Conservation (phyloP, 30 jellyfish, hydroid and myxozoan genomes). For the Nemopilema nomurai region DNA sequence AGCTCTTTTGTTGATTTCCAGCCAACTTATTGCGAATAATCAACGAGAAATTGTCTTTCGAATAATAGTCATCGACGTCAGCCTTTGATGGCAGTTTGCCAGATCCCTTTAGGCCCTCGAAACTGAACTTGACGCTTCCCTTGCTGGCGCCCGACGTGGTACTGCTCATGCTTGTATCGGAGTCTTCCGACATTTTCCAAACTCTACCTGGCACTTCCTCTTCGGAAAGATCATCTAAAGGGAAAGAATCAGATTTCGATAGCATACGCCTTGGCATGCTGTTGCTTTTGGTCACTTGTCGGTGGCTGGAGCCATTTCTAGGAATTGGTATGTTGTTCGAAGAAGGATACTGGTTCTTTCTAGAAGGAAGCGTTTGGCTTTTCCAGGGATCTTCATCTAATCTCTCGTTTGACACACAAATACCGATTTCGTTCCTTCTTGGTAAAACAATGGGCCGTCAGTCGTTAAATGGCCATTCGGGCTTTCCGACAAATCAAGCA, state of each 20-base stretch:
- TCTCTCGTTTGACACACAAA: background rate
- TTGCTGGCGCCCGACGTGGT: constrained; percentile 59
- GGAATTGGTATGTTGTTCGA: background rate
- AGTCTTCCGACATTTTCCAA: constrained; percentile 64
- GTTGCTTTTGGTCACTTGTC: constrained; percentile 4
- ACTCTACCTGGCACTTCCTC: constrained; percentile 47
- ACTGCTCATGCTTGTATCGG: constrained; percentile 69
- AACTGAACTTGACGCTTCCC: constrained; percentile 52
- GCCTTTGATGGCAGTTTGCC: background rate
- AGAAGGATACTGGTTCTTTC: background rate
- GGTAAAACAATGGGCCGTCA: constrained; percentile 5
- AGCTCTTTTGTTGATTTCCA: constrained; percentile 16
- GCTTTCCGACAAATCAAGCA: constrained; percentile 17
- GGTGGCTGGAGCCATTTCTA: constrained; percentile 4
- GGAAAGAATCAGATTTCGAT: constrained; percentile 36
- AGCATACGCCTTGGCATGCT: constrained; percentile 22
- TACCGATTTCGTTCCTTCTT: constrained; percentile 5
- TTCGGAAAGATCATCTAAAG: constrained; percentile 49
- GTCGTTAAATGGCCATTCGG: background rate
- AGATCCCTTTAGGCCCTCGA: constrained; percentile 1
- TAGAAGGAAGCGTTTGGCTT: constrained; percentile 30
- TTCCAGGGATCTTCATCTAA: constrained; percentile 8
- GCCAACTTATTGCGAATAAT: constrained; percentile 57
- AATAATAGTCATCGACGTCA: constrained; percentile 47
- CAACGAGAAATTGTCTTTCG: constrained; percentile 42